Evolutionary conservation across 2,113 vertebrate species (phyloP), one percentile per base, ranked within the genome.

Genomic region (Taxidea taxus): DNA sequence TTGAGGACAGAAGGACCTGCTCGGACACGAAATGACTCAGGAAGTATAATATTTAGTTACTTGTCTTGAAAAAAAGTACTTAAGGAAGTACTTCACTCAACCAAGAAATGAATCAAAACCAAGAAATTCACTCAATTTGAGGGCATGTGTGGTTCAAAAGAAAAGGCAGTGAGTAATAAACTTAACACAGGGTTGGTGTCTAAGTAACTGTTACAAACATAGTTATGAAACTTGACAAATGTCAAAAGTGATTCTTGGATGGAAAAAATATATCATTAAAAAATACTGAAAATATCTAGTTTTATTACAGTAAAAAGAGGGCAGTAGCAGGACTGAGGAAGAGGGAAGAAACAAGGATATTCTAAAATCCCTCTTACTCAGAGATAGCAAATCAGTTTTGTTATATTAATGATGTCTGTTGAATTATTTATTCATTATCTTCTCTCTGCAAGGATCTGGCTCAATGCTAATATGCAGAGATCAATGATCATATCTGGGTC

Each of bases 31-130:
- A 97, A 51, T 97, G 84, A 96, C 68, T 97, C 94, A 87, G 37
- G 20, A 87, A 74, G 15, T 92, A 25, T 37, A n/a, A 80, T 91
- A 80, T 54, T 87, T 84, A 92, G 62, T 80, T 91, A 95, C 92
- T 72, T 92, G 89, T 87, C 83, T 94, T 97, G 78, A 95, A 96
- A 93, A 88, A 95, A 92, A 85, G 83, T 97, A 84, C 90, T 84
- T 84, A 96, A 92, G 54, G 47, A 97, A 83, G 74, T 95, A 47
- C 70, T 95, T 97, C 60, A 95, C 18, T 81, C 77, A 95, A 97
- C 54, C 94, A 97, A 97, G 60, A 95, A 96, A 87, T 97, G 96
- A 97, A 95, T 97, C 92, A 97, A 97, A 97, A 92, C 87, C 92
- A 93, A 81, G 29, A 92, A 90, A 87, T 87, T 83, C 96, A 93